Evolutionary conservation across 1,140 invertebrate species (phyloP), one percentile per base, ranked within the genome.

Genomic region (Diachasmimorpha longicaudata): DNA sequence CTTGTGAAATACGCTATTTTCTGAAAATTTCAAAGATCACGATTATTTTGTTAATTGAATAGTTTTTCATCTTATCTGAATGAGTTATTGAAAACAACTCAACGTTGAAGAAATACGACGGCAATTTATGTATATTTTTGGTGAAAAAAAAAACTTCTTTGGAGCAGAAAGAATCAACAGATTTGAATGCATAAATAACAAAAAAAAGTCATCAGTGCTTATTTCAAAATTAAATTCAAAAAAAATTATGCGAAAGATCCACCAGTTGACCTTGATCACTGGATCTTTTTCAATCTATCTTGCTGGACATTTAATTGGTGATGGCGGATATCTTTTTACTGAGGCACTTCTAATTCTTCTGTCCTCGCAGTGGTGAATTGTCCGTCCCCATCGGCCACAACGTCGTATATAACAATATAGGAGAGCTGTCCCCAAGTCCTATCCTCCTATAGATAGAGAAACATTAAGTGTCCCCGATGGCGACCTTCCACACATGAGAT

Each of bases 351-450:
- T 69, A 66, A 48, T 77, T 25, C 58, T 71, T 63, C 46, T 70
- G 13, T 66, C 23, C 55, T 66, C 55, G 14, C 69, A 48, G 19
- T 39, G 21, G 48, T 37, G 14, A 21, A 39, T 67, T 68, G 70
- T 77, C 70, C 67, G 44, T 74, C 42, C 70, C 75, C 58, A 72
- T 46, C 52, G 70, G 68, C 72, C 36, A 72, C 84, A 86, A 85
- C 85, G 80, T 86, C 87, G 82, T 89, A 89, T 88, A 88, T 88
- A 89, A 87, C 87, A 89, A 89, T 89, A 89, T 87, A 68, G 83
- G 83, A 80, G 46, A 78, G 78, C 75, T 78, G 76, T 77, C 80
- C 80, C 79, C 81, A 31, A 63, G 81, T 83, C 83, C 85, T 82
- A 80, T 83, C 16, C 82, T 81, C 74, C 81, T 85, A 85, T 86